These are phyloP conservation scores for Hylaea fasciaria DNA, from an alignment of 2,888 invertebrate genomes.

Conservation along the genomic window DNA sequence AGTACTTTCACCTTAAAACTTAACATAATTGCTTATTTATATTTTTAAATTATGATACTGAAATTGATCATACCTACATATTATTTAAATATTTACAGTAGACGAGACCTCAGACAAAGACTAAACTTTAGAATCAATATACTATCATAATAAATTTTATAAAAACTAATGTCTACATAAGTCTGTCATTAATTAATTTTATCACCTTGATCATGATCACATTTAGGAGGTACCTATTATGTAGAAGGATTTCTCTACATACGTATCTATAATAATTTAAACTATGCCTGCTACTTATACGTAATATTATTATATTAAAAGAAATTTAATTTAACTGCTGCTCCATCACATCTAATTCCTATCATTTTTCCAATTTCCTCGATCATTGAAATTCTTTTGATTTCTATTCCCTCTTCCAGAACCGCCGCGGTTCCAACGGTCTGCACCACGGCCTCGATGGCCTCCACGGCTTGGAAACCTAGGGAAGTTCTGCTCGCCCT, in stretches of 20 bases:
- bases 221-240: slow-evolving; percentile 57
- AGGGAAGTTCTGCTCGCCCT: slow-evolving; percentile 73
- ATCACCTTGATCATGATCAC: slow-evolving; percentile 79
- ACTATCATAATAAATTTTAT: slow-evolving; percentile 56
- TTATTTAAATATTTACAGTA: slow-evolving; percentile 64
- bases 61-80: slow-evolving; percentile 37
- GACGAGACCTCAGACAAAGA: slow-evolving; percentile 55
- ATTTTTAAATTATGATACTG: slow-evolving; percentile 43
- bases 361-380: slow-evolving; percentile 82
- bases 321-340: slow-evolving; percentile 30
- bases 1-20: slow-evolving; percentile 58
- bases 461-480: slow-evolving; percentile 76
- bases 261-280: slow-evolving; percentile 59
- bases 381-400: slow-evolving; percentile 79
- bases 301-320: slow-evolving; percentile 16
- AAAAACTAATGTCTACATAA: slow-evolving; percentile 62
- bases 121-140: slow-evolving; percentile 49
- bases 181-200: slow-evolving; percentile 61
- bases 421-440: slow-evolving; percentile 78
- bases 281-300: slow-evolving; percentile 2
- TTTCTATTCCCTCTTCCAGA: slow-evolving; percentile 72
- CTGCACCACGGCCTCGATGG: slow-evolving; percentile 75
- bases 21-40: slow-evolving; percentile 50
- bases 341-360: slow-evolving; percentile 62
- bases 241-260: slow-evolving; percentile 67